Percentiles rank a stretch among this genome's conserved stretches.
phyloP scores from a whole-genome alignment of 2,888 invertebrate genomes.

The Drosophila mettleri region DNA sequence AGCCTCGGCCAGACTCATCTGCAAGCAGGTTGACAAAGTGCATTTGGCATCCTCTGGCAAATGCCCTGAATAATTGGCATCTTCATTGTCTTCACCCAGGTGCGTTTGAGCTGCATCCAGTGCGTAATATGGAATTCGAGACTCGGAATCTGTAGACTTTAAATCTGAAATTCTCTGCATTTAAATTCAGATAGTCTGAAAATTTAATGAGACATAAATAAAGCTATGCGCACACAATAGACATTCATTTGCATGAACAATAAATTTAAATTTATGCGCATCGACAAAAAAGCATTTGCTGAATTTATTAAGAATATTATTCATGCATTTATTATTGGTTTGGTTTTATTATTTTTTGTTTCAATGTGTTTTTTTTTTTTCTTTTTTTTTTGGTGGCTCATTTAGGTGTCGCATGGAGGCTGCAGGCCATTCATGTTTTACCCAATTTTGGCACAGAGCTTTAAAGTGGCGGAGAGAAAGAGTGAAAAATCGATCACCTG shows the following conservation, averaged over 20 bases:
- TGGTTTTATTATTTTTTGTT: background rate
- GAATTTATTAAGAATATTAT: conserved; percentile 2
- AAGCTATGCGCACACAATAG: background rate
- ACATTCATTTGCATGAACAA: conserved; percentile 1
- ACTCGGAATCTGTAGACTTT: no score
- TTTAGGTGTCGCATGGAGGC: conserved; percentile 45
- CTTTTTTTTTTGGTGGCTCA: no score
- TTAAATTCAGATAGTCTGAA: background rate
- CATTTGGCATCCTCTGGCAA: conserved; percentile 56
- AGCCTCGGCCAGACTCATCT: conserved; percentile 55
- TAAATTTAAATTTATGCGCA: conserved; percentile 5
- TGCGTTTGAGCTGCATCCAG: conserved; percentile 3
- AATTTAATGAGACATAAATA: background rate
- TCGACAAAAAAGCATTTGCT: background rate
- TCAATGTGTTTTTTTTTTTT: no score
- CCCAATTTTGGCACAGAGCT: conserved; percentile 47
- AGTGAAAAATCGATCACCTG: conserved; percentile 74
- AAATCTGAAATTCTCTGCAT: background rate
- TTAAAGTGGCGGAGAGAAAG: conserved; percentile 24
- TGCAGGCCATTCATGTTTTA: conserved; percentile 54
- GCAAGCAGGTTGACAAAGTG: conserved; percentile 68
- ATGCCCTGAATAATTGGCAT: conserved; percentile 64
- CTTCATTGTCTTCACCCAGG: conserved; percentile 45
- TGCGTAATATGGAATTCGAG: background rate
- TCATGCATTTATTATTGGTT: background rate